Evolutionary conservation across 1,140 invertebrate genomes (phyloP), one percentile per base, ranked within the genome.

Genomic region (Drosophila nigrodunni): DNA sequence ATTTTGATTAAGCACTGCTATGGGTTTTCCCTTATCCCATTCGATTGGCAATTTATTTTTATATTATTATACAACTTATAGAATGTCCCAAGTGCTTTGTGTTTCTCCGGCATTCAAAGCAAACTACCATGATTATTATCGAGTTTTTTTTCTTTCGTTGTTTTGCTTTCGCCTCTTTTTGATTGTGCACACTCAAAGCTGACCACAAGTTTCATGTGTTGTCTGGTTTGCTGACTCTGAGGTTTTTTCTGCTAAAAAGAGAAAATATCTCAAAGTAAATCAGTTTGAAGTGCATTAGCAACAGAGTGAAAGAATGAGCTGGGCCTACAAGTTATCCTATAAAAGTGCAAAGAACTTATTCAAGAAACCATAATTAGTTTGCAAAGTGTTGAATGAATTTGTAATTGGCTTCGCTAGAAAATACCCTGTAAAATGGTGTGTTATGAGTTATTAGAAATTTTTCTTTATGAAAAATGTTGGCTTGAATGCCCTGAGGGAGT

Each of bases 81-180:
- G 61, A 78, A 68, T 69, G 64, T 81, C 74, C 66, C 78, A 64
- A 81, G 69, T 79, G 75, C 70, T 60, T 74, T 82, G 62, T 59
- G 37, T 18, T 52, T 52, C 44, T n/a, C 30, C 15, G 30, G 25
- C 10, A 58, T 41, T 43, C 39, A 13, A 52, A 3, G 34, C n/a
- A 13, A 11, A 46, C 57, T 39, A 10, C 34, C 35, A 60, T 69
- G 30, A 52, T 61, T 52, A 69, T 50, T 46, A 69, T 61, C 62
- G 34, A 7, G 15, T 50, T 8, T 30, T 11, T 7, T 57, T 55
- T 39, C n/a, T 35, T n/a, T 54, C 11, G 18, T 11, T 54, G 11
- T 25, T 54, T 30, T 50, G 25, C 0, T 18, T 30, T 30, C 25
- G 4, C 25, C 43, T 47, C 18, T 47, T 47, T 47, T 10, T 54